Evolutionary conservation across 2,888 invertebrate genomes (phyloP), one percentile per base, ranked within the genome.

Genomic region (Phengaris alcon): DNA sequence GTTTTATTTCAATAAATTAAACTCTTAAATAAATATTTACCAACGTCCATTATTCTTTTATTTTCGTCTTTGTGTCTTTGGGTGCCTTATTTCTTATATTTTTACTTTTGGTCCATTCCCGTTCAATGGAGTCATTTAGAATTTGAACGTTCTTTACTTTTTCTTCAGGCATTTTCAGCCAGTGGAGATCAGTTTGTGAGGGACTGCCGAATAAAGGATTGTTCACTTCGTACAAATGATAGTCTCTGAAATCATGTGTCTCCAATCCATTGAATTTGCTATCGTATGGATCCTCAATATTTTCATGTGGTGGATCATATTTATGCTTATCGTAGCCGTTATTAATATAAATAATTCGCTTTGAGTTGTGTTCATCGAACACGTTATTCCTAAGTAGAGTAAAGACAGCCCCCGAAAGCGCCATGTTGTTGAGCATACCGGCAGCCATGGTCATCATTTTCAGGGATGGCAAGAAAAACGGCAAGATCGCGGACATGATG

Each of bases 371-470:
- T 76, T 95, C 95, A 73, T 87, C 88, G 80, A 95, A 95, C 0
- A 95, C 94, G 80, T 94, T 95, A 80, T 95, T 94, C 78, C 95
- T 88, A 3, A 95, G 85, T 6, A 95, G 82, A 5, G 94, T 91
- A 80, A 95, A 94, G 22, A 95, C 84, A 0, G 95, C 95, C 0
- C 95, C 95, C 48, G 94, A 89, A 59, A 96, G 91, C 0, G 95
- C 96, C 90, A 96, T 95, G 80, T 96, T 95, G 84, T 96, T 96
- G 72, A 96, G 87, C 85, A 96, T 90, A 0, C 94, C 94, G 0
- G 94, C 94, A 72, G 93, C 90, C 52, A 95, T 87, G 0, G 95
- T 95, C 84, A 95, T 94, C 93, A 96, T 94, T 84, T 96, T 96
- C 15, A 96, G 83, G 0, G 95, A 95, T 0, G 96, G 96, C 82